Conservation (phyloP, 1,140 invertebrate species). For the Himalopsyche phryganea region DNA sequence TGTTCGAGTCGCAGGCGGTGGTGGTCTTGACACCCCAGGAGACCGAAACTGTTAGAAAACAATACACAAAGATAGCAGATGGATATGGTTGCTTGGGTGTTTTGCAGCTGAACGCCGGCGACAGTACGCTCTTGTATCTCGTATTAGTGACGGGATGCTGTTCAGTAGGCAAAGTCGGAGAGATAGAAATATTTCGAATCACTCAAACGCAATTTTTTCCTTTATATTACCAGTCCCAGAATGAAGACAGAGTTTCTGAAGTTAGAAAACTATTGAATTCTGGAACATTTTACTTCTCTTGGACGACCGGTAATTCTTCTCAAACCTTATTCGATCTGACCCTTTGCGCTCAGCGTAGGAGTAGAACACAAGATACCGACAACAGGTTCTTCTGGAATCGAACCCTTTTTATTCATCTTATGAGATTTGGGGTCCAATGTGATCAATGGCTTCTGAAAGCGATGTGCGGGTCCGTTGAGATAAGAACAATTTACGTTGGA, state of each 20-base stretch:
- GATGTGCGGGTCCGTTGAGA: slow-evolving; percentile 95
- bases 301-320: slow-evolving; percentile 41
- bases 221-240: slow-evolving; percentile 72
- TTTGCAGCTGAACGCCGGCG: slow-evolving; percentile 80
- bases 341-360: slow-evolving; percentile 84
- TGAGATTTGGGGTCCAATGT: slow-evolving; percentile 85
- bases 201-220: slow-evolving; percentile 89
- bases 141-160: slow-evolving; percentile 93
- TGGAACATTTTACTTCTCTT: slow-evolving; percentile 95
- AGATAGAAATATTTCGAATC: slow-evolving; percentile 91
- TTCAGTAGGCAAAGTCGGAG: slow-evolving; percentile 90
- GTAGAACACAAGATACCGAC: slow-evolving; percentile 76
- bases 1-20: slow-evolving; percentile 88
- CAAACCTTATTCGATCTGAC: slow-evolving; percentile 77
- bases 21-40: slow-evolving; percentile 78
- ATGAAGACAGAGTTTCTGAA: slow-evolving; percentile 70
- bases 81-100: slow-evolving; percentile 92
- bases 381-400: slow-evolving; percentile 98
- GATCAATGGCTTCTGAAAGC: slow-evolving; percentile 86
- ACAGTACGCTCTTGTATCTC: slow-evolving; percentile 78
- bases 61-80: slow-evolving; percentile 85
- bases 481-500: slow-evolving; percentile 92
- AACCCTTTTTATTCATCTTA: slow-evolving; percentile 87
- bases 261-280: slow-evolving; percentile 89
- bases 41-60: slow-evolving; percentile 80